Conservation (phyloP, 2,113 vertebrate species). For the Menura novaehollandiae region DNA sequence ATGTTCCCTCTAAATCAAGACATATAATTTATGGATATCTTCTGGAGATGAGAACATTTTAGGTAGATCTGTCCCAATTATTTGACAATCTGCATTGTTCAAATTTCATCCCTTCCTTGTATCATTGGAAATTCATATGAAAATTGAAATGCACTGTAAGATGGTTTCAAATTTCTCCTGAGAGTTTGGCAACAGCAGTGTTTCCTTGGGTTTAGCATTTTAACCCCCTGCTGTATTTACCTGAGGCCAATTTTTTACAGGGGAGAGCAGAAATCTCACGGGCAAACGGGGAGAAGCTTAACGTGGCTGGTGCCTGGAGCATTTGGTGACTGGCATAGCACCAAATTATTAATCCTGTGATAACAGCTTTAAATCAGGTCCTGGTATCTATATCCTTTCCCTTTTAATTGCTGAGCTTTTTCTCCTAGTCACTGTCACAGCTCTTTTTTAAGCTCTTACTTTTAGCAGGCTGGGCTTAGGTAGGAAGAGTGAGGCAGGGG, state of each 20-base stretch:
- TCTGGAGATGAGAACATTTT: background rate
- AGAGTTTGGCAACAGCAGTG: background rate
- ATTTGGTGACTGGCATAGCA: background rate
- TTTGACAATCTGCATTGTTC: background rate
- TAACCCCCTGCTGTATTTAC: background rate
- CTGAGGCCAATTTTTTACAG: background rate
- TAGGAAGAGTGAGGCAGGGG: background rate
- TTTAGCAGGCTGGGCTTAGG: background rate
- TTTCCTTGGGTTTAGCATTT: background rate
- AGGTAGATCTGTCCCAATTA: slow-evolving; percentile 1
- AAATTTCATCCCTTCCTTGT: background rate
- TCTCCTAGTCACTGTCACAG: background rate
- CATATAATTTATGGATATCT: background rate
- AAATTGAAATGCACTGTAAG: background rate
- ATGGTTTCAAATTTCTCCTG: background rate
- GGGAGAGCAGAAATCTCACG: background rate
- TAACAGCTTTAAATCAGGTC: background rate
- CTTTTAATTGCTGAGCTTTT: background rate
- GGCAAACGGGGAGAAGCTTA: rapidly evolving
- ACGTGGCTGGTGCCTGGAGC: background rate
- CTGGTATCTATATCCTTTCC: background rate
- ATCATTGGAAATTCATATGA: slow-evolving; percentile 15
- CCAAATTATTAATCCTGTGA: background rate
- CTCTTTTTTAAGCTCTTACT: background rate
- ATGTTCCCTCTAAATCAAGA: background rate